Evolutionary conservation across 2,113 vertebrate genomes (phyloP), one percentile per base, ranked within the genome.

Genomic region (Amphiprion percula): DNA sequence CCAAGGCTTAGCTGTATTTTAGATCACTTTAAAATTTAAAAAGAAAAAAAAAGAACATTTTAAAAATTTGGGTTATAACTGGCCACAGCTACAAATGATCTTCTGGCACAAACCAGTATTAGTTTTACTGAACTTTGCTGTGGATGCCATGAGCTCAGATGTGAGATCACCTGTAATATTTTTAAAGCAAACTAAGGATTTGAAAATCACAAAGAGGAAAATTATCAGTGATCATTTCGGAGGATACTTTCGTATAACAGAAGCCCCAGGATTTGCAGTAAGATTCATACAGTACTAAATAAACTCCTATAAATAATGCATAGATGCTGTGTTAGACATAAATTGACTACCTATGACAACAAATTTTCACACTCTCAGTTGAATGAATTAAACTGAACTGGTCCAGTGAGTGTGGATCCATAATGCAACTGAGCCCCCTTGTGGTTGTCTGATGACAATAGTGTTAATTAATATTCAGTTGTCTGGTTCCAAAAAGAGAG

Each of bases 361-460:
- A 47, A 53, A 17, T 24, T n/a, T 6, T 5, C 66, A 53, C 14
- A 63, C 28, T 44, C 33, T 21, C 3, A 26, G 9, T 30, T 30
- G 30, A 30, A 2, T 26, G 23, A 46, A 14, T 30, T 50, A 30
- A 41, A 47, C n/a, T 41, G 9, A 50, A 52, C 16, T 33, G 16
- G 2, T 10, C 4, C 37, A 66, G 2, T 24, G 2, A 49, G 16
- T 75, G 23, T 79, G 47, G 7, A 47, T 82, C 19, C 37, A 53
- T 23, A 41, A 6, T 60, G 61, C 69, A 12, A 28, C 65, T 65
- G 58, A 12, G 79, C 87, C 87, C 55, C 61, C 91, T 77, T 10
- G 56, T 91, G 5, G 0, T 30, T 49, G 0, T 8, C 12, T 21
- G 17, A 75, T 39, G 8, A 54, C 77, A 85, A 1, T 11, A 7